phyloP scores from a whole-genome alignment of 2,888 invertebrate genomes.

The Xanthorhoe designata region DNA sequence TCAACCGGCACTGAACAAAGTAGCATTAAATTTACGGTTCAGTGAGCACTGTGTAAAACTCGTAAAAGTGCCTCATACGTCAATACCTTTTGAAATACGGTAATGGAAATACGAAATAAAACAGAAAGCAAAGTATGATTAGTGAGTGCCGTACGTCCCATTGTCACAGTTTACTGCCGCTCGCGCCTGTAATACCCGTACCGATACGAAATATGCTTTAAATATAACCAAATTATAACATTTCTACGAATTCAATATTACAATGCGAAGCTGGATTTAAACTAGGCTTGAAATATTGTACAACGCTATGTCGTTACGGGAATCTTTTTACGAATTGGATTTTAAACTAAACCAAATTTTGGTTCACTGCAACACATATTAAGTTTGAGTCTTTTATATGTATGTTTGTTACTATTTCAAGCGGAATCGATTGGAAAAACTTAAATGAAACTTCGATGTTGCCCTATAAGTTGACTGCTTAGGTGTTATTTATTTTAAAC shows the following conservation, averaged over 20 bases:
- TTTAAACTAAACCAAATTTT: too few relatives aligned
- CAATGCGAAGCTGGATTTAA: constrained; percentile 46
- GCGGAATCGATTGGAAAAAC: too few relatives aligned
- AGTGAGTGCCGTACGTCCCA: constrained; percentile 82
- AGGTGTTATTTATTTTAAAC: too few relatives aligned
- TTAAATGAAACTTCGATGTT: too few relatives aligned
- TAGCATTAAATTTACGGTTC: constrained; percentile 71
- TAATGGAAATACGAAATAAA: constrained; percentile 86
- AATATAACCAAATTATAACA: constrained; percentile 44
- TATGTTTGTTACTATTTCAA: too few relatives aligned
- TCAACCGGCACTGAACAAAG: constrained; percentile 59
- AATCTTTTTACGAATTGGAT: too few relatives aligned
- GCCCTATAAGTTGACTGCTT: too few relatives aligned
- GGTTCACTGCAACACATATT: too few relatives aligned
- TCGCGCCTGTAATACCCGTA: constrained; percentile 67
- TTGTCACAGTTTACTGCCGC: constrained; percentile 78
- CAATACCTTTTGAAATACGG: constrained; percentile 85
- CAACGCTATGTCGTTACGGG: neutral
- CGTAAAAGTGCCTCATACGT: constrained; percentile 84
- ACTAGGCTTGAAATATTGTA: constrained; percentile 6
- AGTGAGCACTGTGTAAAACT: constrained; percentile 73
- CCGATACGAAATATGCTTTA: constrained; percentile 69
- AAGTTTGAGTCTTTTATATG: too few relatives aligned
- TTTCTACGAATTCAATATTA: constrained; percentile 22
- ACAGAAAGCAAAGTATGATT: constrained; percentile 85